These are phyloP conservation scores for Bovichtus diacanthus DNA, from an alignment of 2,797 vertebrate species.

Conservation along the genomic window DNA sequence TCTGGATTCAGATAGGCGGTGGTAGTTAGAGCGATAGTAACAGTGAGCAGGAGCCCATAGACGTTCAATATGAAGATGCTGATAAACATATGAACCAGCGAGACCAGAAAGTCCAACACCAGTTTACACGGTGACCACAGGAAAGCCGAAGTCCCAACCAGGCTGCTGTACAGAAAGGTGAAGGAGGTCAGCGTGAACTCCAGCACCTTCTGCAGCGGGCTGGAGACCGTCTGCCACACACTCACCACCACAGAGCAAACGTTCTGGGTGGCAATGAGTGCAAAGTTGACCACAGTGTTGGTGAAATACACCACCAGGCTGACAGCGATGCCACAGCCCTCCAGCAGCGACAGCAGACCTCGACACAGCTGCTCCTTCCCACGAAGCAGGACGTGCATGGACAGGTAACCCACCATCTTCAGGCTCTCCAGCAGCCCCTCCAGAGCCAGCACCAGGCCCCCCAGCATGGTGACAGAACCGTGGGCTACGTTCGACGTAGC, in stretches of 20 bases:
- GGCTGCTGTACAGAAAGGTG: slow-evolving; percentile 90
- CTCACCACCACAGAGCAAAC: slow-evolving; percentile 82
- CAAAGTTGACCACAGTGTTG: slow-evolving; percentile 93
- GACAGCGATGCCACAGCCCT: slow-evolving; percentile 88
- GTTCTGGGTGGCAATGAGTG: slow-evolving; percentile 92
- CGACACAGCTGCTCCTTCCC: slow-evolving; percentile 90
- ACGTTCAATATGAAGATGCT: slow-evolving; percentile 89
- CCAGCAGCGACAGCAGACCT: slow-evolving; percentile 84
- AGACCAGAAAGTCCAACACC: slow-evolving; percentile 86
- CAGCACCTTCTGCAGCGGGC: slow-evolving; percentile 84
- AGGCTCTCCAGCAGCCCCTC: slow-evolving; percentile 89
- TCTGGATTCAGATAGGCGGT: slow-evolving; percentile 86
- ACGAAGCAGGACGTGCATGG: slow-evolving; percentile 88
- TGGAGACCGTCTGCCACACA: slow-evolving; percentile 88
- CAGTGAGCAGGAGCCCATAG: slow-evolving; percentile 88
- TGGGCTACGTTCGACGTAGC: slow-evolving; percentile 74
- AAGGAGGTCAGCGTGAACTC: slow-evolving; percentile 88
- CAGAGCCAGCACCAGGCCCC: slow-evolving; percentile 80
- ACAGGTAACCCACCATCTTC: slow-evolving; percentile 91
- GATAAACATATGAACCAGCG: slow-evolving; percentile 85
- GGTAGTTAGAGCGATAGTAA: slow-evolving; percentile 79
- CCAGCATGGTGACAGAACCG: slow-evolving; percentile 69
- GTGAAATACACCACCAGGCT: slow-evolving; percentile 92
- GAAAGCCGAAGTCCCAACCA: slow-evolving; percentile 89
- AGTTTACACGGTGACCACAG: slow-evolving; percentile 94